Evolutionary conservation across 2,797 vertebrate genomes (phyloP).

Genomic region (Microchirus variegatus): DNA sequence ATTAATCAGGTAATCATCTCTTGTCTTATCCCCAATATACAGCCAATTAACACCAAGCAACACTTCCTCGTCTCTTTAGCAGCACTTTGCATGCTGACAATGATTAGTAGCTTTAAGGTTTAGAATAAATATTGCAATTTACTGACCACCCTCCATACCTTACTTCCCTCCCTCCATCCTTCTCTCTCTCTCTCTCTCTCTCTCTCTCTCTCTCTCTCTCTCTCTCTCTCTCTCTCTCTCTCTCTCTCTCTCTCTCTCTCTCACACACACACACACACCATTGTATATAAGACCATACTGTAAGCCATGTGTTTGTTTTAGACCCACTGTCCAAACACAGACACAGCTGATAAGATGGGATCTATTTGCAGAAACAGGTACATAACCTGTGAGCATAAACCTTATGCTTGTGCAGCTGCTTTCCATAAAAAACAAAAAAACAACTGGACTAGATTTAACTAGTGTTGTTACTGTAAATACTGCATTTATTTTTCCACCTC

Average conservation of each 20-base stretch:
- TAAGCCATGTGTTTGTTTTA: slow-evolving; percentile 50
- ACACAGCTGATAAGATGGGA: slow-evolving; percentile 41
- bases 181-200: neutral
- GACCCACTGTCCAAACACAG: slow-evolving; percentile 60
- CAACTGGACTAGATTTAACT: slow-evolving; percentile 9
- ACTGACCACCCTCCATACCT: slow-evolving; percentile 31
- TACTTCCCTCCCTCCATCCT: neutral
- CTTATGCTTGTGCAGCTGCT: slow-evolving; percentile 51
- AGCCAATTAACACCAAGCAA: slow-evolving; percentile 54
- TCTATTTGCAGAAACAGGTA: slow-evolving; percentile 20
- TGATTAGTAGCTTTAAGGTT: slow-evolving; percentile 58
- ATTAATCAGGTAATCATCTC: slow-evolving; percentile 68
- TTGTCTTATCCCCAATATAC: slow-evolving; percentile 47
- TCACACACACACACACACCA: neutral
- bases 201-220: neutral
- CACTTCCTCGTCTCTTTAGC: slow-evolving; percentile 29
- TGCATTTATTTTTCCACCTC: neutral
- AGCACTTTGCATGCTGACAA: slow-evolving; percentile 50
- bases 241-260: neutral
- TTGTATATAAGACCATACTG: slow-evolving; percentile 22
- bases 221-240: neutral
- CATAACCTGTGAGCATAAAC: slow-evolving; percentile 23
- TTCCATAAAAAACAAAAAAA: slow-evolving; percentile 4
- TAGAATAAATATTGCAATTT: slow-evolving; percentile 59
- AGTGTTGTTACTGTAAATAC: neutral